A percentile compares a stretch with the other conserved stretches of the same genome.
phyloP scores from a whole-genome alignment of 2,888 invertebrate genomes.

The Andrena flavipes region DNA sequence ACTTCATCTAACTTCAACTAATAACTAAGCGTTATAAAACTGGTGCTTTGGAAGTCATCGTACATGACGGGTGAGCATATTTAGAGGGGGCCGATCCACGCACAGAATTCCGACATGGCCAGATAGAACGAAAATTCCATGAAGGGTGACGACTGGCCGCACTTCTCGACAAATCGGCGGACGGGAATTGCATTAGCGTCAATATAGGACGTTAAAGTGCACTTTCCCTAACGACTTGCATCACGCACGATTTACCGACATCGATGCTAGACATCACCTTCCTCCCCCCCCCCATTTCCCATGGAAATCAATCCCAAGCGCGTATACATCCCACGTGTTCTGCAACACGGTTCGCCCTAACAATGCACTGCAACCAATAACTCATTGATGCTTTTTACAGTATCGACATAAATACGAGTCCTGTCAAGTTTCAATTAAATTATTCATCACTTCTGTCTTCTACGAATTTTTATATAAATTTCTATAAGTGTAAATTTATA shows the following conservation, averaged over 20 bases:
- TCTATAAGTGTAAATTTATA: no score
- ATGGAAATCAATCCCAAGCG: slow-evolving; percentile 22
- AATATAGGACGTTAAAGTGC: slow-evolving; percentile 56
- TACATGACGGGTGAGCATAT: no score
- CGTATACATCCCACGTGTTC: slow-evolving; percentile 13
- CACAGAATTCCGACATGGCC: not conserved
- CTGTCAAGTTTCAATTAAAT: no score
- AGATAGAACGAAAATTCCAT: slow-evolving; percentile 32
- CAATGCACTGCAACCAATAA: not conserved
- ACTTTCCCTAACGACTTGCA: slow-evolving; percentile 60
- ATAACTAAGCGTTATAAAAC: no score
- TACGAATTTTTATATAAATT: no score
- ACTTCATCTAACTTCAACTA: no score
- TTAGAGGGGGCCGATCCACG: no score
- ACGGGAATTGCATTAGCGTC: slow-evolving; percentile 59
- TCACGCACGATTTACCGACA: slow-evolving; percentile 61
- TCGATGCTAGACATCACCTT: slow-evolving; percentile 30
- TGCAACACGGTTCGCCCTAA: not conserved
- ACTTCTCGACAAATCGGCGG: slow-evolving; percentile 53
- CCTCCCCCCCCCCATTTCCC: no score
- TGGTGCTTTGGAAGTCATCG: no score
- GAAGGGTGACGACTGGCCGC: slow-evolving; percentile 34
- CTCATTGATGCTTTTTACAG: not conserved
- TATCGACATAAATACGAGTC: no score
- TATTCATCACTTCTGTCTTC: no score